Conservation (phyloP, 1,140 invertebrate species). For the Condylostylus longicornis region DNA sequence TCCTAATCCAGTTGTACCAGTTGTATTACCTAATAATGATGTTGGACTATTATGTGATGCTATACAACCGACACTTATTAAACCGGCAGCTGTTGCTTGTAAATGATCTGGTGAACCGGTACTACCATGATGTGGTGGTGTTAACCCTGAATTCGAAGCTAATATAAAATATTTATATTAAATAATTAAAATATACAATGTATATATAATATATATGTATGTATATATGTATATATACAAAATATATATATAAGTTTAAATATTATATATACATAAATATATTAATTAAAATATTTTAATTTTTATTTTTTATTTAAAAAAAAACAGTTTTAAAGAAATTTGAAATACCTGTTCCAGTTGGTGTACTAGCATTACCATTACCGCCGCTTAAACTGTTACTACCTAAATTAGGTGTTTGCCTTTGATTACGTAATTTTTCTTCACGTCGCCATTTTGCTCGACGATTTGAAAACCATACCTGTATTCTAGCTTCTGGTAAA, state of each 20-base stretch:
- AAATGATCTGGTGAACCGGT: conserved; percentile 8
- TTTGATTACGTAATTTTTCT: conserved; percentile 86
- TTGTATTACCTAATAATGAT: background rate
- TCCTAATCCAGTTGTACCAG: conserved; percentile 5
- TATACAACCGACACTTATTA: background rate
- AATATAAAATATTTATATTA: too few species aligned
- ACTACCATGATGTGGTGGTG: background rate
- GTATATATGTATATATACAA: too few species aligned
- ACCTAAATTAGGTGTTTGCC: conserved; percentile 32
- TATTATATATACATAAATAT: too few species aligned
- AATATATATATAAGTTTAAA: too few species aligned
- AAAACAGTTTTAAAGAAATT: too few species aligned
- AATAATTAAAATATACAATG: too few species aligned
- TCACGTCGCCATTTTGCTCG: conserved; percentile 96
- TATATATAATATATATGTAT: too few species aligned
- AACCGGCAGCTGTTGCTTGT: conserved; percentile 6
- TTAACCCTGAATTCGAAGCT: background rate
- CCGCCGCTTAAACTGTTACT: conserved; percentile 19
- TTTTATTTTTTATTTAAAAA: too few species aligned
- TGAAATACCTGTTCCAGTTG: background rate
- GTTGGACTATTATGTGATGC: background rate
- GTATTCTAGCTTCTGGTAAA: conserved; percentile 93
- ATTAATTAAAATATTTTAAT: too few species aligned
- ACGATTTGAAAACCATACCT: conserved; percentile 97
- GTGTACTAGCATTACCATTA: background rate